A percentile compares a stretch with the other conserved stretches of the same genome.
These are phyloP conservation scores for Acronicta aceris DNA, from an alignment of 2,888 invertebrate genomes.

Conservation along the genomic window DNA sequence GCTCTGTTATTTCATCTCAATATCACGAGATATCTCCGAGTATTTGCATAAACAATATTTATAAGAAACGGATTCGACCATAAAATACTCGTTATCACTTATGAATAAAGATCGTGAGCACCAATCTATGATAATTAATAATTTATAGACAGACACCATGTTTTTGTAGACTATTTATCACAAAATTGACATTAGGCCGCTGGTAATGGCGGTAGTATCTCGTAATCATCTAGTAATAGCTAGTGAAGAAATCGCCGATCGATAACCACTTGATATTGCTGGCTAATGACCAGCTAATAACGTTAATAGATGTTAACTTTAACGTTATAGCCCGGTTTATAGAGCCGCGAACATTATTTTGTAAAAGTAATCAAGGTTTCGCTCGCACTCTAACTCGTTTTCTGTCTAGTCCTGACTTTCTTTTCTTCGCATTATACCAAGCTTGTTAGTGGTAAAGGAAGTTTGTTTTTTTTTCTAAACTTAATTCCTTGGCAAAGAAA, in stretches of 20 bases:
- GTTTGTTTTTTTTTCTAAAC: slow-evolving; percentile 30
- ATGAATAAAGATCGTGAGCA: slow-evolving; percentile 30
- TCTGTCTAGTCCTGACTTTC: slow-evolving; percentile 25
- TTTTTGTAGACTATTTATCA: slow-evolving; percentile 50
- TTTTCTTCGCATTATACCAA: slow-evolving; percentile 24
- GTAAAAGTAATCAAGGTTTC: slow-evolving; percentile 45
- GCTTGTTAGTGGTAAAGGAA: slow-evolving; percentile 27
- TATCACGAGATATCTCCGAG: slow-evolving; percentile 21
- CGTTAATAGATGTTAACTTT: slow-evolving; percentile 59
- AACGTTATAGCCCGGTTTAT: slow-evolving; percentile 46
- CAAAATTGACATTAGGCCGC: slow-evolving; percentile 47
- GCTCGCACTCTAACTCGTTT: slow-evolving; percentile 29
- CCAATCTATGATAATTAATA: slow-evolving; percentile 52
- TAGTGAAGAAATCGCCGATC: slow-evolving; percentile 56
- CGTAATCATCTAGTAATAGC: slow-evolving; percentile 52
- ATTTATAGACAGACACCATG: slow-evolving; percentile 45
- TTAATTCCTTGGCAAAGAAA: slow-evolving; percentile 24
- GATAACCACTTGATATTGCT: slow-evolving; percentile 52
- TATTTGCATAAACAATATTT: slow-evolving; percentile 28
- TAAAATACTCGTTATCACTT: slow-evolving; percentile 39
- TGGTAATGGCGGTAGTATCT: slow-evolving; percentile 46
- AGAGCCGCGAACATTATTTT: slow-evolving; percentile 45
- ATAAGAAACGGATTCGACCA: slow-evolving; percentile 19
- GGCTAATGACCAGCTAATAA: slow-evolving; percentile 57
- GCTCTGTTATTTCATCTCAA: slow-evolving; percentile 38